These are phyloP conservation scores for Sibirionetta formosa DNA, from an alignment of 2,797 vertebrate genomes.

Conservation along the genomic window DNA sequence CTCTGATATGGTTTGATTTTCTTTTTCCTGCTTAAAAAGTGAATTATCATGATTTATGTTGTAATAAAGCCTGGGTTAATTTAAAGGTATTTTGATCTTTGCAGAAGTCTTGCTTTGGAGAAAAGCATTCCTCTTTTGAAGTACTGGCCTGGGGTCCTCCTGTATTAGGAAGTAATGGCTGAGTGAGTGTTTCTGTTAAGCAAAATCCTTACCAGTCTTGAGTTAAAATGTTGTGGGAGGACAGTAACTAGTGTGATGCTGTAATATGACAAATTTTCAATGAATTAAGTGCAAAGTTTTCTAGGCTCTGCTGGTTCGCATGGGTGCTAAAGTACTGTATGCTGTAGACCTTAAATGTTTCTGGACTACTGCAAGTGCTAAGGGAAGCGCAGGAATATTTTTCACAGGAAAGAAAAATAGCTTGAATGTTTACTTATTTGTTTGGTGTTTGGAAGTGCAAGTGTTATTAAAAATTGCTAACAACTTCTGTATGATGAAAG, in stretches of 20 bases:
- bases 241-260: background rate
- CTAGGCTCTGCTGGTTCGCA: background rate
- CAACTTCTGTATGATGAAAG: accelerated
- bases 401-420: background rate
- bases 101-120: background rate
- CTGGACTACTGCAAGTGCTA: background rate
- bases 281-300: too few species aligned
- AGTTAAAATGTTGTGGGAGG: background rate
- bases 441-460: accelerated
- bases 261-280: background rate
- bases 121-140: background rate
- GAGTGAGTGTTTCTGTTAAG: background rate
- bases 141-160: background rate
- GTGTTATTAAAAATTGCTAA: background rate
- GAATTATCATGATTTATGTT: background rate
- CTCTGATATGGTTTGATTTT: background rate
- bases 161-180: background rate
- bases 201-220: background rate
- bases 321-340: background rate
- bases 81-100: background rate
- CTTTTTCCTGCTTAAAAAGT: background rate
- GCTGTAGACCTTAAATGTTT: background rate
- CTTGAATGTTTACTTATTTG: accelerated
- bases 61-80: accelerated
- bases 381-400: background rate